A percentile compares a stretch with the other conserved stretches of the same genome.
Evolutionary conservation across 1,140 invertebrate species (phyloP).

Genomic region (Drosophila rhopaloa): DNA sequence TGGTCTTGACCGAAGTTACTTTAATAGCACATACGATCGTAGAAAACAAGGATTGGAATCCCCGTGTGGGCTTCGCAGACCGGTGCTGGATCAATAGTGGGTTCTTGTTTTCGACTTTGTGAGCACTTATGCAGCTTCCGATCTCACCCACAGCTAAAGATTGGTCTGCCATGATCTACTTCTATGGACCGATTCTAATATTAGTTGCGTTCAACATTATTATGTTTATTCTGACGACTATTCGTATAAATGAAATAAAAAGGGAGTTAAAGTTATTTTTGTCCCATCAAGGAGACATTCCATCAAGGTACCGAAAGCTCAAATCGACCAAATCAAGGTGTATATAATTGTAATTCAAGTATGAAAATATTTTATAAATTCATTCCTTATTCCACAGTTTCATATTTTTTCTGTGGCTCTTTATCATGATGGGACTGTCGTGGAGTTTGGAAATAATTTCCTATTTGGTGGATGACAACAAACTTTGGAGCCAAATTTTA

Average conservation of each 20-base stretch:
- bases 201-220: constrained; percentile 89
- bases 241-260: not conserved
- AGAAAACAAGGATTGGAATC: constrained; percentile 74
- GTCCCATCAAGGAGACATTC: not conserved
- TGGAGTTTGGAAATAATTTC: constrained; percentile 89
- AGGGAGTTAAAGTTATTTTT: no score
- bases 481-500: constrained; percentile 81
- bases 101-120: constrained; percentile 13
- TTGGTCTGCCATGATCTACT: constrained; percentile 88
- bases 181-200: constrained; percentile 89
- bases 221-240: constrained; percentile 88
- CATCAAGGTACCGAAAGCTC: constrained; percentile 7
- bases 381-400: constrained; percentile 85
- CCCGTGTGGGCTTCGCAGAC: constrained; percentile 85
- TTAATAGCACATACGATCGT: constrained; percentile 60
- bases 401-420: constrained; percentile 88
- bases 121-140: not conserved
- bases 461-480: constrained; percentile 18
- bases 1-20: constrained; percentile 83
- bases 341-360: not conserved
- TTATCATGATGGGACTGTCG: constrained; percentile 90
- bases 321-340: constrained; percentile 31
- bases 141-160: constrained; percentile 13
- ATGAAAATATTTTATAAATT: no score
- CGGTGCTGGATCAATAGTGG: constrained; percentile 87